Percentiles rank a stretch among this genome's conserved stretches.
Evolutionary conservation across 2,888 invertebrate species (phyloP).

Genomic region (Heliconius ismenius): DNA sequence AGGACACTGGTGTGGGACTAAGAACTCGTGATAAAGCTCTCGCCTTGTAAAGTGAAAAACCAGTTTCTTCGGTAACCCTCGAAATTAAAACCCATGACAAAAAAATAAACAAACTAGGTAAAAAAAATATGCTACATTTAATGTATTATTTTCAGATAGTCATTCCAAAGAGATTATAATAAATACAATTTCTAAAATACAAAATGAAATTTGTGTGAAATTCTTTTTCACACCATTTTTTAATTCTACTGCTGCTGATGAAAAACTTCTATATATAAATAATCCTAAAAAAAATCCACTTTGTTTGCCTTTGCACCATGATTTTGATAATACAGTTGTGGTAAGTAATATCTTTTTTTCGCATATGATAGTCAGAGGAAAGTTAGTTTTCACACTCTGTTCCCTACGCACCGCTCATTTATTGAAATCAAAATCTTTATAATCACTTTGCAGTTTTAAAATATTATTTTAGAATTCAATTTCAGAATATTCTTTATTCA

Average conservation of each 20-base stretch:
- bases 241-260: conserved; percentile 38
- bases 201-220: conserved; percentile 66
- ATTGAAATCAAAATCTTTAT: background rate
- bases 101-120: too few species aligned
- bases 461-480: too few species aligned
- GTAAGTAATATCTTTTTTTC: conserved; percentile 51
- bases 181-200: conserved; percentile 52
- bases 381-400: too few species aligned
- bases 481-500: too few species aligned
- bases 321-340: conserved; percentile 56
- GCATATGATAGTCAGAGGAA: background rate
- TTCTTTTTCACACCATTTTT: conserved; percentile 61
- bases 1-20: background rate
- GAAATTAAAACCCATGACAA: too few species aligned
- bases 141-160: conserved; percentile 51
- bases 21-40: background rate
- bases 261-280: conserved; percentile 59
- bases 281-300: conserved; percentile 62
- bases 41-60: too few species aligned
- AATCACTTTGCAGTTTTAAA: too few species aligned
- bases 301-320: conserved; percentile 54
- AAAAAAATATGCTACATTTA: background rate
- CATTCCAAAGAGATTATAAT: conserved; percentile 68
- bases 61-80: too few species aligned
- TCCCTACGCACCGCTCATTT: background rate